Evolutionary conservation across 2,797 vertebrate species (phyloP).

Genomic region (Sphenopsis melanotis): DNA sequence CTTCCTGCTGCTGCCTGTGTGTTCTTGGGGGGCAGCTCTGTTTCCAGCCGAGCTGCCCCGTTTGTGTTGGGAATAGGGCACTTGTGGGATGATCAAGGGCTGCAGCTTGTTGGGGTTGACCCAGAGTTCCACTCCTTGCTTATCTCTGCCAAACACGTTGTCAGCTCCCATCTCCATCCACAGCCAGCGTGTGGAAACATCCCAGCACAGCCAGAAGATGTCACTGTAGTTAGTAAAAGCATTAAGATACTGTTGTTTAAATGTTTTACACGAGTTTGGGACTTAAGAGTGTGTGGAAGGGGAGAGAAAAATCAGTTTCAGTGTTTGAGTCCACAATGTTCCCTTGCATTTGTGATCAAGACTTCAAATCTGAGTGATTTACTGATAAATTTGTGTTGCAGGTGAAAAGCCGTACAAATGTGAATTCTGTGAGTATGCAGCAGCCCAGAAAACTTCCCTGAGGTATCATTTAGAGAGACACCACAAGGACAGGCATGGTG

Average conservation of each 20-base stretch:
- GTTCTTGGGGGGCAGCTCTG: background rate
- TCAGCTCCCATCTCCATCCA: background rate
- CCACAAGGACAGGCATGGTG: constrained; percentile 87
- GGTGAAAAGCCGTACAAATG: constrained; percentile 98
- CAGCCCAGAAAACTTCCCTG: constrained; percentile 95
- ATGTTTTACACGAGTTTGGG: background rate
- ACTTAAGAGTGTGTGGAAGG: background rate
- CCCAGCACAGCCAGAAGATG: background rate
- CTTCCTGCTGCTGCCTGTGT: background rate
- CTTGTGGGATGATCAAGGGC: background rate
- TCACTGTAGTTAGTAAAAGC: constrained; percentile 28
- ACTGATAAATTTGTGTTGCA: constrained; percentile 64
- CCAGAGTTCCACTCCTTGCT: background rate
- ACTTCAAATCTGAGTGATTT: background rate
- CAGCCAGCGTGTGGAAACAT: background rate
- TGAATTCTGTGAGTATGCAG: constrained; percentile 93
- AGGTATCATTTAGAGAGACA: constrained; percentile 94
- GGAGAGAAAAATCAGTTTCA: background rate
- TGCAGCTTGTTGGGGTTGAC: background rate
- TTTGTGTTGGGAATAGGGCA: background rate
- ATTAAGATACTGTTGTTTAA: background rate
- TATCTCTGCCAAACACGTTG: background rate
- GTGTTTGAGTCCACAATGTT: background rate
- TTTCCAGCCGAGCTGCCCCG: background rate
- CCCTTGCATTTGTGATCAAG: background rate